Conservation (phyloP, 1,140 invertebrate species). For the Mya arenaria region DNA sequence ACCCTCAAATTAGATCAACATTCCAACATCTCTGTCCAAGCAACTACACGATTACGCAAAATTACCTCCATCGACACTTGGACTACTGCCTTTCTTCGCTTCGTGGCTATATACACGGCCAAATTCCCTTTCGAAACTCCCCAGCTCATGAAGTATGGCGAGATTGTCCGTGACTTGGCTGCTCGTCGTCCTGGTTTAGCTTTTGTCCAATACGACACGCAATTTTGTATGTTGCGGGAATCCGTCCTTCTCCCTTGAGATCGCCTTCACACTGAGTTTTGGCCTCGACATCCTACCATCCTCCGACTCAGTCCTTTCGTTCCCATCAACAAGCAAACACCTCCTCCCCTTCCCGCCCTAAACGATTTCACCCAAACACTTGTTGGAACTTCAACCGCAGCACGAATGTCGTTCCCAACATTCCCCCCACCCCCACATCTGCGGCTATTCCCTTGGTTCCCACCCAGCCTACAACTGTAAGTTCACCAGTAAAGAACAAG, state of each 20-base stretch:
- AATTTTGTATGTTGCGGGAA: constrained; percentile 7
- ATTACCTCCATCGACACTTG: constrained; percentile 2
- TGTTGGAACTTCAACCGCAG: constrained; percentile 23
- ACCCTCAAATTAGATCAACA: constrained; percentile 7
- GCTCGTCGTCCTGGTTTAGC: background rate
- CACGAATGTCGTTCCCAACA: background rate
- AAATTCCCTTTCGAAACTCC: constrained; percentile 20
- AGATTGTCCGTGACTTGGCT: constrained; percentile 30
- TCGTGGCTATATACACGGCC: background rate
- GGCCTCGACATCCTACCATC: no score
- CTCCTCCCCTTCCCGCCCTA: no score
- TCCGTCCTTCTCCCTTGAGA: background rate
- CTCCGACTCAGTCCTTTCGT: no score
- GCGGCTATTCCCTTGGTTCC: constrained; percentile 4
- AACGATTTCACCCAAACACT: no score
- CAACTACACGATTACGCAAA: background rate
- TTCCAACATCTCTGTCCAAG: background rate
- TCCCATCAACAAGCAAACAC: no score
- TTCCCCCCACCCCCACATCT: constrained; percentile 27
- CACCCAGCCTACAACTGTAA: constrained; percentile 2
- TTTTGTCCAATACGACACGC: constrained; percentile 6
- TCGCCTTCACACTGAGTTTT: constrained; percentile 13
- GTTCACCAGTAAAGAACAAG: no score
- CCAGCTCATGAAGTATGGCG: constrained; percentile 2
- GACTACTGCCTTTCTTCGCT: constrained; percentile 6